Evolutionary conservation across 2,888 invertebrate species (phyloP).

Genomic region (Caenorhabditis imperialis): DNA sequence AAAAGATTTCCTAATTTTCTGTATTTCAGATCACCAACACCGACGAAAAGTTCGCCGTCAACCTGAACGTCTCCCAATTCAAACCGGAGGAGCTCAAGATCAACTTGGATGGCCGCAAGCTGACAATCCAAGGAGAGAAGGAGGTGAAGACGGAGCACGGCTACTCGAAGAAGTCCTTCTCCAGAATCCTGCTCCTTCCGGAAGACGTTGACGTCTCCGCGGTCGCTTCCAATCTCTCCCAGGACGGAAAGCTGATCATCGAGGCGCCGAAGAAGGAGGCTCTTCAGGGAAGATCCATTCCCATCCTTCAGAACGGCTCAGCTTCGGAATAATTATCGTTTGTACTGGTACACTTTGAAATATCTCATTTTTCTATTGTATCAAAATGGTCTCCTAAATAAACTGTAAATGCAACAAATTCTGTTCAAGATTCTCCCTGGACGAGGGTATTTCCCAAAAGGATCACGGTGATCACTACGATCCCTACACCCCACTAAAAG

Average conservation of each 20-base stretch:
- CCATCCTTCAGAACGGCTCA: constrained; percentile 17
- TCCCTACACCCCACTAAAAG: too few species aligned
- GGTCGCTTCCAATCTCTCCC: constrained; percentile 16
- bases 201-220: constrained; percentile 24
- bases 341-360: too few species aligned
- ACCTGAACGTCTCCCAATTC: constrained; percentile 32
- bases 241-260: constrained; percentile 21
- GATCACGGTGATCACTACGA: too few species aligned
- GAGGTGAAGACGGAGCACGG: constrained; percentile 20
- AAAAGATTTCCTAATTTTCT: not conserved
- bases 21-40: constrained; percentile 20
- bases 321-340: too few species aligned
- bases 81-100: constrained; percentile 27
- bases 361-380: too few species aligned
- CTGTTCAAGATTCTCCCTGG: too few species aligned
- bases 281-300: constrained; percentile 25
- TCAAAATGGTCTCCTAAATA: too few species aligned
- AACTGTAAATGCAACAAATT: too few species aligned
- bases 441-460: too few species aligned
- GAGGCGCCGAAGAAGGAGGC: constrained; percentile 18
- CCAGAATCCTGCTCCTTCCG: constrained; percentile 15
- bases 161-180: constrained; percentile 26
- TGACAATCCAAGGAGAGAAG: constrained; percentile 30
- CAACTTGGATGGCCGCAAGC: constrained; percentile 24
- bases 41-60: constrained; percentile 10